Evolutionary conservation across 2,797 vertebrate genomes (phyloP), one percentile per base, ranked within the genome.

Genomic region (Helicolenus hilgendorfi): DNA sequence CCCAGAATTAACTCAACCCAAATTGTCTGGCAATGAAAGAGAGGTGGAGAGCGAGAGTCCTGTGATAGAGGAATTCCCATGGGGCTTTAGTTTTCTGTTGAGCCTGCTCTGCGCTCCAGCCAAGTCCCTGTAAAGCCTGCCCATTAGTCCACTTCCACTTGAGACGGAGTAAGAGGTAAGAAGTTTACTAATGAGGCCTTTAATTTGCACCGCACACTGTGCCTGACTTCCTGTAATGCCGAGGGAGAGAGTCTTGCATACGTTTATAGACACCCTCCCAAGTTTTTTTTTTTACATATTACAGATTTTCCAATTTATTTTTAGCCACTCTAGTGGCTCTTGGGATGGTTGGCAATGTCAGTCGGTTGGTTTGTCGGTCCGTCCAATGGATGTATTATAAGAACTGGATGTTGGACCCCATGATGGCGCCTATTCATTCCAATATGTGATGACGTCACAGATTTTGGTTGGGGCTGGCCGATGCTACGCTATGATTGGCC

Each of bases 1-100:
- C 94, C 95, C 94, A 92, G 90, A 97, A 96, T 95, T 87, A 96
- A 95, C 94, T 92, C 60, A 89, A 89, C 94, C 93, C 84, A 94
- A 93, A 96, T 95, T 95, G 93, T 94, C 79, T 93, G 86, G 85
- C 87, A 76, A 72, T 84, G 75, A 84, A 93, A 90, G 87, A 87
- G 79, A 70, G 82, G 53, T 69, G 77, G 73, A 65, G 29, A 55
- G 82, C 18, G 33, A 72, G 86, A 87, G 87, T 86, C 87, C 78
- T 87, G 89, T 79, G 85, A 68, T 89, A 53, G 80, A 53, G 38
- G 35, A 59, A 77, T 55, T 87, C 90, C 56, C 78, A 2, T n/a
- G 45, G 71, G 87, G 89, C 83, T 76, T 87, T 71, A 72, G 73
- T 82, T 88, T 92, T 89, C 92, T 87, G 85, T 87, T 63, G 79